Evolutionary conservation across 2,113 vertebrate species (phyloP), one percentile per base, ranked within the genome.

Genomic region (Paratilapia polleni): DNA sequence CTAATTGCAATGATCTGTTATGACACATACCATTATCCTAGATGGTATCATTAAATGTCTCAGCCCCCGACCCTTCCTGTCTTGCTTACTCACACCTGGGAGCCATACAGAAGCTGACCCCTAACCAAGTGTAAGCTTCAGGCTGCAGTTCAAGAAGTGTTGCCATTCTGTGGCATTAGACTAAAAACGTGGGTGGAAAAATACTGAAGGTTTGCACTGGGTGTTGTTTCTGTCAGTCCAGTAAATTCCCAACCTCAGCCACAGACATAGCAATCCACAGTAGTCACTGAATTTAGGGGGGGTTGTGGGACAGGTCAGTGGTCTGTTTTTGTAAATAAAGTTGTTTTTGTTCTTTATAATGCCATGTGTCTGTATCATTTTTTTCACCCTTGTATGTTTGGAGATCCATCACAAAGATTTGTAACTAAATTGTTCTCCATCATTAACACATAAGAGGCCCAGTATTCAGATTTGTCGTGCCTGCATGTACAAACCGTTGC

Each of bases 311-410:
- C 75, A 14, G 89, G 88, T 62, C 74, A 60, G 84, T 85, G 79
- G 86, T 88, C 77, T 77, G 83, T 91, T 93, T 86, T 94, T 96
- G 96, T 96, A 96, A 96, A 96, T 96, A 96, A 96, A 96, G 89
- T 86, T 94, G 88, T 90, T 93, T 90, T 91, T 87, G 80, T 94
- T 76, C 80, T 88, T 86, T 88, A 85, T 73, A 83, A 87, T 20
- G 36, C 70, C 31, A 54, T 81, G 87, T 61, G 85, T 90, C 81
- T 61, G n/a, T 82, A 59, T 89, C 52, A 79, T 84, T 91, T 91
- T 87, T 49, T 75, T 87, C 38, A 66, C 52, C 43, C 62, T 20
- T 62, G 63, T 87, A 49, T 80, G 63, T 83, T 87, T n/a, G 41
- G 13, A 77, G 28, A 49, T 15, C 3, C 13, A 3, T 70, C 36